Evolutionary conservation across 2,888 invertebrate genomes (phyloP).

Genomic region (Aquatica leii): DNA sequence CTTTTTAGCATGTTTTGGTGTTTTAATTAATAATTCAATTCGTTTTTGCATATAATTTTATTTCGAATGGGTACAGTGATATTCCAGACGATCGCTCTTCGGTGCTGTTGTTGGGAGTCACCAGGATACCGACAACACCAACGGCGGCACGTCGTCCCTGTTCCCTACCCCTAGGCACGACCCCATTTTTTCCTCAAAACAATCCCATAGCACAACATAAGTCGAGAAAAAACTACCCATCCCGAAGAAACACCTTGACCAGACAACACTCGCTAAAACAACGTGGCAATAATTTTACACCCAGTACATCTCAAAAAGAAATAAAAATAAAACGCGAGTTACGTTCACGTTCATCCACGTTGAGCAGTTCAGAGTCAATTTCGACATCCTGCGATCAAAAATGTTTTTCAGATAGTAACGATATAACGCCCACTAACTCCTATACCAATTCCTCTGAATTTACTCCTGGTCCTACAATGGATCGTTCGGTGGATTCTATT

Average conservation of each 20-base stretch:
- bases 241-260: constrained; percentile 15
- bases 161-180: constrained; percentile 51
- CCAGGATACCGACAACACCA: constrained; percentile 63
- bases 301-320: too few relatives aligned
- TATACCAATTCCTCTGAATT: constrained; percentile 40
- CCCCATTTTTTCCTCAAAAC: constrained; percentile 17
- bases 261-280: constrained; percentile 16
- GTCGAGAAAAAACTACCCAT: constrained; percentile 15
- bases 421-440: constrained; percentile 32
- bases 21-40: constrained; percentile 10
- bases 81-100: constrained; percentile 70
- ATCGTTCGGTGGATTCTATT: constrained; percentile 83
- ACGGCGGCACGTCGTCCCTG: constrained; percentile 54
- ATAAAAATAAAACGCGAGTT: too few relatives aligned
- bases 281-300: too few relatives aligned
- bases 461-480: constrained; percentile 69
- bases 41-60: constrained; percentile 19
- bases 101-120: constrained; percentile 69
- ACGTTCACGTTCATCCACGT: too few relatives aligned
- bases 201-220: constrained; percentile 24
- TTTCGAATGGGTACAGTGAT: constrained; percentile 62
- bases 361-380: constrained; percentile 14
- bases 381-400: constrained; percentile 50
- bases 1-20: constrained; percentile 5
- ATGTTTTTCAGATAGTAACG: constrained; percentile 52